Base-by-base conservation (phyloP, 2,113 vertebrate species). In the Penelope pileata region DNA sequence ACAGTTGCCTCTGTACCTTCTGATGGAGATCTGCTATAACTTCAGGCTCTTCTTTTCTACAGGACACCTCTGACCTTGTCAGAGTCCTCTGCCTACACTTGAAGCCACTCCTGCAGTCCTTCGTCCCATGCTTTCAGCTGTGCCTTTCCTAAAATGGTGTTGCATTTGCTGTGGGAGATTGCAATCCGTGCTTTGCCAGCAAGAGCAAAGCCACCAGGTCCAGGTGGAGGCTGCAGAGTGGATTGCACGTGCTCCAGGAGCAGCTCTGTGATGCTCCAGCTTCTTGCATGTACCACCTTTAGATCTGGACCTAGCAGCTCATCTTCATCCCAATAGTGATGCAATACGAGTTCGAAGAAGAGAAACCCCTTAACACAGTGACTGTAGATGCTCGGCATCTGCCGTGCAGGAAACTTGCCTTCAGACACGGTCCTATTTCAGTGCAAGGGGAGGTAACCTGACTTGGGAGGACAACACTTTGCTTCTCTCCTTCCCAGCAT, bases 321-420 rank as follows among this genome's bases (percentile, higher is more conserved):
- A 1, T 17, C 38, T 42, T 68, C 9, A 36, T 16, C 32, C 29
- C 1, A 0, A 5, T 0, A 50, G 53, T 58, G 24, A 23, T 12
- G 34, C 32, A 34, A 47, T 12, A 6, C 11, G 34, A 62, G 12
- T 47, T 40, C 24, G 58, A 47, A 27, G 38, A 58, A 59, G 24
- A 73, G 32, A 34, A 72, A 22, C 2, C 30, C 17, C 58, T 32
- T 29, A 24, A 12, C 47, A 5, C 6, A 32, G 16, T 29, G 29
- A 4, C 1, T 19, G 12, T 16, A 26, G 54, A 15, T 42, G n/a
- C 26, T 29, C 74, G 36, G 27, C 29, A 10, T 6, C 36, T 43
- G 2, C 12, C 13, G 23, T 9, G 16, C 24, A 34, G 54, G n/a
- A 75, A 19, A 59, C 17, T 16, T 59, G 27, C 26, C 47, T 72